Conservation (phyloP, 2,797 vertebrate genomes). For the Phyllotis vaccarum region DNA sequence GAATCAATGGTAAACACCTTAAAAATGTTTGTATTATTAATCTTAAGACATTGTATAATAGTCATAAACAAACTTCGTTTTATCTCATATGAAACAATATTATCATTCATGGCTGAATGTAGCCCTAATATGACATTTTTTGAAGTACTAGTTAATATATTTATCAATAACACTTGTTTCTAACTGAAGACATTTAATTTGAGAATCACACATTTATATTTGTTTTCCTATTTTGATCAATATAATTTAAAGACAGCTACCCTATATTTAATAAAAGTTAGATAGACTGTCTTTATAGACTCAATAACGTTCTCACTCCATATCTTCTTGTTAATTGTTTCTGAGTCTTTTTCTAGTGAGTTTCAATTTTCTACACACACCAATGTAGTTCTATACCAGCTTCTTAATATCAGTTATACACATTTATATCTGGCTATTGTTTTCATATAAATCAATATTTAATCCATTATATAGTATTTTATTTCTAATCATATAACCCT, state of each 20-base stretch:
- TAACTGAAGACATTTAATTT: not conserved
- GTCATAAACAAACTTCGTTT: not conserved
- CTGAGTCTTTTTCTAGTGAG: not conserved
- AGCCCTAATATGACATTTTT: not conserved
- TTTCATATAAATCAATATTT: not conserved
- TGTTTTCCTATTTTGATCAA: not conserved
- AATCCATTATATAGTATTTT: no score
- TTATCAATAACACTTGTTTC: no score
- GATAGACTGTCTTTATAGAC: not conserved
- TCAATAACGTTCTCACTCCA: not conserved
- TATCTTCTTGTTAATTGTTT: not conserved
- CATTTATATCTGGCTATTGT: not conserved
- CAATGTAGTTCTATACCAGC: not conserved
- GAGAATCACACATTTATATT: not conserved
- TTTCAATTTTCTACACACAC: not conserved
- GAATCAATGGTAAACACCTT: accelerated
- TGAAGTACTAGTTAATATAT: not conserved
- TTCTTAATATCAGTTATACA: not conserved
- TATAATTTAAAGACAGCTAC: not conserved
- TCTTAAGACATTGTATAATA: not conserved
- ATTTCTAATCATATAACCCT: not conserved
- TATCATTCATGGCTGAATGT: not conserved
- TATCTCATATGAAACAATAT: not conserved
- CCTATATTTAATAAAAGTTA: not conserved
- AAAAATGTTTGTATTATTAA: no score